A percentile compares a stretch with the other conserved stretches of the same genome.
Conservation (phyloP, 2,797 vertebrate species). For the Nyctibius grandis region DNA sequence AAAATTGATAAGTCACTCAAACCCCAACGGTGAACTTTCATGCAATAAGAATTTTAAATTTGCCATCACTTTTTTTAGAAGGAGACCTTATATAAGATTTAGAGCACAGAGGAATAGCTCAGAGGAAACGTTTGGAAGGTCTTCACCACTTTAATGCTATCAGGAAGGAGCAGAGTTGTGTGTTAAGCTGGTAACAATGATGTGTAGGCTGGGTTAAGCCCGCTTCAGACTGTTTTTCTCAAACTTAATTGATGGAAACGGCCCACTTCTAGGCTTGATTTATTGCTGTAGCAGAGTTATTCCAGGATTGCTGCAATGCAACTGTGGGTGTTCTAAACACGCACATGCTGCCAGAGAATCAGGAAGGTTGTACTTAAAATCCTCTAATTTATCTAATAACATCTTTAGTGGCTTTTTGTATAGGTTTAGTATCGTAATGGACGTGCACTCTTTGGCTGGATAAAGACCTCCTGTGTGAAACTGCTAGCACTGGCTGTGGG, state of each 20-base stretch:
- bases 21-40: not conserved
- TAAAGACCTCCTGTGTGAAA: slow-evolving; percentile 24
- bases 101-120: slow-evolving; percentile 36
- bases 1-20: not conserved
- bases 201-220: slow-evolving; percentile 50
- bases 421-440: slow-evolving; percentile 72
- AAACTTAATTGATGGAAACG: slow-evolving; percentile 61
- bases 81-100: slow-evolving; percentile 34
- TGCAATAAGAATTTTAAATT: slow-evolving; percentile 1
- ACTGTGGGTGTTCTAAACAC: slow-evolving; percentile 66
- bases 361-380: slow-evolving; percentile 75
- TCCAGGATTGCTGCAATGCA: slow-evolving; percentile 63
- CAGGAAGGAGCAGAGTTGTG: slow-evolving; percentile 28
- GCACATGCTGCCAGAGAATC: slow-evolving; percentile 64
- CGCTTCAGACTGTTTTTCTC: slow-evolving; percentile 49
- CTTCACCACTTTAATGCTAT: slow-evolving; percentile 17
- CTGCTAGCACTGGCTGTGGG: not conserved
- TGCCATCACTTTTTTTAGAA: not conserved
- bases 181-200: slow-evolving; percentile 24
- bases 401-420: slow-evolving; percentile 69
- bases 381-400: slow-evolving; percentile 77
- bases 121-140: not conserved
- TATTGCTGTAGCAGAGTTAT: slow-evolving; percentile 63
- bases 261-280: slow-evolving; percentile 51
- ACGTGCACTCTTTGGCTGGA: slow-evolving; percentile 44